phyloP scores from a whole-genome alignment of 2,797 vertebrate species.

The Loris lydekkerianus region DNA sequence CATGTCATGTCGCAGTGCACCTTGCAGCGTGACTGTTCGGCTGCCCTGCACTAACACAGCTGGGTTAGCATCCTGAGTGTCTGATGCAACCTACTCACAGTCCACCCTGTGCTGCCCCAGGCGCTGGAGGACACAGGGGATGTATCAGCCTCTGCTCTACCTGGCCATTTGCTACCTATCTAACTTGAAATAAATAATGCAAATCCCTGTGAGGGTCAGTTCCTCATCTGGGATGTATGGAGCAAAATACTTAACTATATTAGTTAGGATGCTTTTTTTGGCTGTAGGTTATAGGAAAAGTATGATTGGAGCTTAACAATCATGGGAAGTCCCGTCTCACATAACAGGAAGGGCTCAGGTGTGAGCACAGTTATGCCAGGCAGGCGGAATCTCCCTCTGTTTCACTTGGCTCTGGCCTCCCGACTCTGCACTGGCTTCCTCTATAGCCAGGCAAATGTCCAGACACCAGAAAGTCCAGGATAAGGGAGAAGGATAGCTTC shows the following conservation, averaged over 20 bases:
- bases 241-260: neutral
- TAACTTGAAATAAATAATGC: neutral
- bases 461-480: neutral
- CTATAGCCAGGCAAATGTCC: neutral
- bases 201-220: neutral
- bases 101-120: neutral
- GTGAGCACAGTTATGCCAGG: too few species aligned
- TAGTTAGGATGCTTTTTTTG: neutral
- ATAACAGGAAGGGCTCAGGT: neutral
- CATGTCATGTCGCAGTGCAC: neutral
- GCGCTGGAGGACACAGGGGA: neutral
- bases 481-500: neutral
- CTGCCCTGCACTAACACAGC: neutral
- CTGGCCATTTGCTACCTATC: neutral
- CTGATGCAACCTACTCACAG: neutral
- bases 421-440: neutral
- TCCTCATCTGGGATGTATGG: neutral
- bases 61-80: neutral
- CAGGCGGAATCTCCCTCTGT: neutral
- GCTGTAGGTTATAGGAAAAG: neutral
- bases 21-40: neutral
- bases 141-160: neutral
- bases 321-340: neutral
- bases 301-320: neutral
- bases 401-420: neutral